Evolutionary conservation across 2,113 vertebrate genomes (phyloP).

Genomic region (Paracanthobrama guichenoti): DNA sequence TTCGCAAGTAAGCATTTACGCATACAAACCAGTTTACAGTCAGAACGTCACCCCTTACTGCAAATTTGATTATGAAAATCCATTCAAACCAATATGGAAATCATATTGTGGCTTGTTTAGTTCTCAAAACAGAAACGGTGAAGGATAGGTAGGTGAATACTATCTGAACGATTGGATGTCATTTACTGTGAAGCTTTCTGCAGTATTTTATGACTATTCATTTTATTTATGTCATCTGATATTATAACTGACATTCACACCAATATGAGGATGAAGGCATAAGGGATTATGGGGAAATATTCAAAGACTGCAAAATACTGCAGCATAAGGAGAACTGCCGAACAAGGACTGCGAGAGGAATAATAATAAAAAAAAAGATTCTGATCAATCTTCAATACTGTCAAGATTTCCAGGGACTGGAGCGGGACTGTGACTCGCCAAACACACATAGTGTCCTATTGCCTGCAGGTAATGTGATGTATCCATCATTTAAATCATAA

Average conservation of each 20-base stretch:
- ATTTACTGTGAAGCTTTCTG: constrained; percentile 2
- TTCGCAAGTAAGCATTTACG: background rate
- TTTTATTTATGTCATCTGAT: background rate
- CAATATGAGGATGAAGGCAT: background rate
- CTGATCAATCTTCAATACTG: background rate
- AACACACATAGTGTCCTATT: background rate
- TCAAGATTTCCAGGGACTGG: background rate
- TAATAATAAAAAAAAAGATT: background rate
- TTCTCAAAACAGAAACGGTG: background rate
- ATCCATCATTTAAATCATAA: background rate
- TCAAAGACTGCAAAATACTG: background rate
- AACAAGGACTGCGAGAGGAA: background rate
- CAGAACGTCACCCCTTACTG: background rate
- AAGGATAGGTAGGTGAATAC: background rate
- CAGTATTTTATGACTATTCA: background rate
- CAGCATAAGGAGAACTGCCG: background rate
- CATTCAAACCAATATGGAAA: constrained; percentile 43
- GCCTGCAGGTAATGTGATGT: constrained; percentile 15
- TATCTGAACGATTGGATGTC: background rate
- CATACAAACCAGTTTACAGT: constrained; percentile 5
- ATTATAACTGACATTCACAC: background rate
- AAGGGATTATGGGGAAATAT: background rate
- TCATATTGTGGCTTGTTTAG: background rate
- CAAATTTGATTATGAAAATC: constrained; percentile 54
- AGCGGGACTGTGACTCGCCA: background rate